phyloP scores from a whole-genome alignment of 92 coral and sea anemone genomes.

The Desmophyllum pertusum region DNA sequence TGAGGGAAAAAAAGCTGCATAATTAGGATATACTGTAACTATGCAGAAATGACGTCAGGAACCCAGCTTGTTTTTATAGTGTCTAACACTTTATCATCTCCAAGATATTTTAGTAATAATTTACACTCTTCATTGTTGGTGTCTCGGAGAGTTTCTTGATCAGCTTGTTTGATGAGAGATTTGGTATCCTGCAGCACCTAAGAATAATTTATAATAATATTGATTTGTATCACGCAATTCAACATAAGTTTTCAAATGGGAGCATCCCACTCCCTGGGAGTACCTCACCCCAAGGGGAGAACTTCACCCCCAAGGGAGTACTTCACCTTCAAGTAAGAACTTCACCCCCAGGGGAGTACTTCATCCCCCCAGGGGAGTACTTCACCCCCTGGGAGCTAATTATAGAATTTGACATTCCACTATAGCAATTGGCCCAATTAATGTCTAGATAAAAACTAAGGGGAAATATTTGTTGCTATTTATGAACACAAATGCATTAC shows the following conservation, averaged over 20 bases:
- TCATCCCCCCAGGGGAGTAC: neutral
- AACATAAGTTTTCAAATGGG: no score
- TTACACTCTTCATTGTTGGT: slow-evolving; percentile 80
- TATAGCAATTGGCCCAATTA: no score
- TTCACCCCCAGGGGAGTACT: neutral
- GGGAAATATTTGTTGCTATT: no score
- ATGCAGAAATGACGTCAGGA: slow-evolving; percentile 23
- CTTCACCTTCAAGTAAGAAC: neutral
- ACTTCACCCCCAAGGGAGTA: neutral
- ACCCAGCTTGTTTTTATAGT: slow-evolving; percentile 67
- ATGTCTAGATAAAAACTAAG: no score
- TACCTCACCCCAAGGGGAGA: neutral
- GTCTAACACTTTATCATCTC: slow-evolving; percentile 75
- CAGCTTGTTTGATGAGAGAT: slow-evolving; percentile 63
- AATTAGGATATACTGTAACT: neutral
- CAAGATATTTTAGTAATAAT: slow-evolving; percentile 74
- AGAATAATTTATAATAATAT: slow-evolving; percentile 10
- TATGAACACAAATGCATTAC: no score
- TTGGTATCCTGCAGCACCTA: slow-evolving; percentile 94
- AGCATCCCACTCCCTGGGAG: neutral
- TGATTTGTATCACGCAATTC: no score
- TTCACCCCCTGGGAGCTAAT: neutral
- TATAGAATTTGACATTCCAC: no score
- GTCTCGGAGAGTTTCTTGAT: slow-evolving; percentile 68
- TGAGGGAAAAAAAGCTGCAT: neutral